Evolutionary conservation across 2,797 vertebrate species (phyloP).

Genomic region (Enteromius radiatus): DNA sequence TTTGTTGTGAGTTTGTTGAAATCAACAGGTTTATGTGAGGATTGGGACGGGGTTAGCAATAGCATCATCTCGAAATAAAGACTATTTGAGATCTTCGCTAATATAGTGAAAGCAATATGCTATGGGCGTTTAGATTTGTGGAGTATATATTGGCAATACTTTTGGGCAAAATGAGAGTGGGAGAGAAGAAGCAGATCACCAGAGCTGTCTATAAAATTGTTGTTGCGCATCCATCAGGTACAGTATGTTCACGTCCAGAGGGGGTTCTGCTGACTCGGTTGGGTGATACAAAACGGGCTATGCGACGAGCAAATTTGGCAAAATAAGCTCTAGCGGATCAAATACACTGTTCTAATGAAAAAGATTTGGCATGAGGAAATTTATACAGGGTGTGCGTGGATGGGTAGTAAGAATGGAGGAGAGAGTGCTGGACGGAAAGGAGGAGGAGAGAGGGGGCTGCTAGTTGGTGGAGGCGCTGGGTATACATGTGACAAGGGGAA

Average conservation of each 20-base stretch:
- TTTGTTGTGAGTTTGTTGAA: background rate
- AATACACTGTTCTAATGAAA: conserved; percentile 53
- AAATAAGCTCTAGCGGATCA: conserved; percentile 48
- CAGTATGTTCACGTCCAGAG: conserved; percentile 80
- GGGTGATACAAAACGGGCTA: conserved; percentile 74
- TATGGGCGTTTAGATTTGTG: background rate
- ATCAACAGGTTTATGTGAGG: conserved; percentile 11
- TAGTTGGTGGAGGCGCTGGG: conserved; percentile 76
- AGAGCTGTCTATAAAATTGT: conserved; percentile 80
- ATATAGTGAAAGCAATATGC: background rate
- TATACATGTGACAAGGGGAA: conserved; percentile 91
- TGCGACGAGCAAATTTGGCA: conserved; percentile 73
- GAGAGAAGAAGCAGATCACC: conserved; percentile 26
- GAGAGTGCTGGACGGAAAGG: conserved; percentile 51
- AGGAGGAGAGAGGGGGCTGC: conserved; percentile 69
- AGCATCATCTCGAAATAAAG: conserved; percentile 3
- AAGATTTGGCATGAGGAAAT: conserved; percentile 48
- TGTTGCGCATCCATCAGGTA: conserved; percentile 85
- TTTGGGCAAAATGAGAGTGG: background rate
- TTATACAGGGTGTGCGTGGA: conserved; percentile 54
- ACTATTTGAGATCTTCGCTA: background rate
- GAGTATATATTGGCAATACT: background rate
- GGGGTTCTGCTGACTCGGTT: conserved; percentile 81
- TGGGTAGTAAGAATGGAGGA: conserved; percentile 52
- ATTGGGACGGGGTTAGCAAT: background rate